These are phyloP conservation scores for Drosophila takahashii DNA, from an alignment of 1,140 invertebrate genomes.

Conservation along the genomic window DNA sequence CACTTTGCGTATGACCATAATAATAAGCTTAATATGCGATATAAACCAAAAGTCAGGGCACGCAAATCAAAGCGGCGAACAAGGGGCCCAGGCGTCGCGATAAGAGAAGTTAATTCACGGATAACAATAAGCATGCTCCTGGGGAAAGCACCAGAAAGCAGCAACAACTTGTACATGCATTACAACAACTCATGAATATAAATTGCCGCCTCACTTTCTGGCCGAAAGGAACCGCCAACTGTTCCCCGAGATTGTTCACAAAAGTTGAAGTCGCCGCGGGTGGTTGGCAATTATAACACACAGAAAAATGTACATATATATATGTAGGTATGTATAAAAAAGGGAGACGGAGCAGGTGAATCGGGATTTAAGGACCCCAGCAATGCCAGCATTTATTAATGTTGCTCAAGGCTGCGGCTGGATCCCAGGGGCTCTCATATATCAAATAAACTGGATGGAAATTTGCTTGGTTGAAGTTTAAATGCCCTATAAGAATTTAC, in stretches of 20 bases:
- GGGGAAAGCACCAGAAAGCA: slow-evolving; percentile 51
- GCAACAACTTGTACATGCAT: slow-evolving; percentile 53
- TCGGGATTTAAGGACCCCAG: slow-evolving; percentile 42
- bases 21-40: slow-evolving; percentile 64
- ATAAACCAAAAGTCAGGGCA: slow-evolving; percentile 55
- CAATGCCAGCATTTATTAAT: slow-evolving; percentile 45
- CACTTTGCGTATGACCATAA: slow-evolving; percentile 64
- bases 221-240: slow-evolving; percentile 24
- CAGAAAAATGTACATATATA: slow-evolving; percentile 25
- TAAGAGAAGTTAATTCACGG: slow-evolving; percentile 80
- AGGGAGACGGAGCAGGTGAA: slow-evolving; percentile 39
- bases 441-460: slow-evolving; percentile 27
- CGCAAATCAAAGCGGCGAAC: slow-evolving; percentile 60
- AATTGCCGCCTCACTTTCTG: slow-evolving; percentile 72
- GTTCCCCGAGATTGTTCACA: slow-evolving; percentile 39
- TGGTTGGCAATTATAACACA: slow-evolving; percentile 71
- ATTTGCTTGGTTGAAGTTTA: not conserved
- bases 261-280: slow-evolving; percentile 64
- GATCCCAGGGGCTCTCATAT: slow-evolving; percentile 34
- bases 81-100: slow-evolving; percentile 58
- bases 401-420: slow-evolving; percentile 23
- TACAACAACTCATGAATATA: slow-evolving; percentile 81
- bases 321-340: slow-evolving; percentile 8
- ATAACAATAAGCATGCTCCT: slow-evolving; percentile 81
- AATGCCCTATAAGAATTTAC: slow-evolving; percentile 1